Percentiles rank a stretch among this genome's conserved stretches.
phyloP scores from a whole-genome alignment of 2,797 vertebrate species.

The Galagoides demidoff region DNA sequence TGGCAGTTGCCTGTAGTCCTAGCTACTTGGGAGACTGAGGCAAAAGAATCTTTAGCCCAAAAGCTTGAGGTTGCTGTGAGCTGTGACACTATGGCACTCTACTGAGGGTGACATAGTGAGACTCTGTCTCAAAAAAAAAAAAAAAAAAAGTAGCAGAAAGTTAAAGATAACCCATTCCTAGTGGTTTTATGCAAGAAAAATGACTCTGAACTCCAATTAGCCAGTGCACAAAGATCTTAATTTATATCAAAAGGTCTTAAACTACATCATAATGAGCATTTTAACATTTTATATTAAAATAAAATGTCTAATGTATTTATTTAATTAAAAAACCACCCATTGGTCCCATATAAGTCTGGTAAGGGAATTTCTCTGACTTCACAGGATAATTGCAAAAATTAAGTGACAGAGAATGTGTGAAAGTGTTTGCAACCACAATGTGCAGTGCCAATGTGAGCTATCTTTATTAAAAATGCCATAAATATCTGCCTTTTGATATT shows the following conservation, averaged over 20 bases:
- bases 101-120: no score
- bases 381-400: neutral
- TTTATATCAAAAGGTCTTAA: neutral
- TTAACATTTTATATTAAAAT: constrained; percentile 22
- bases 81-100: no score
- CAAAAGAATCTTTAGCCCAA: no score
- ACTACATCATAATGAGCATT: neutral
- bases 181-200: constrained; percentile 33
- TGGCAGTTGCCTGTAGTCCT: no score
- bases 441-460: neutral
- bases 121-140: neutral
- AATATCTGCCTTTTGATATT: constrained; percentile 4
- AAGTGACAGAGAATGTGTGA: neutral
- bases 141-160: neutral
- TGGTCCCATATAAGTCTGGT: neutral
- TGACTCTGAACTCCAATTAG: constrained; percentile 15
- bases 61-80: no score
- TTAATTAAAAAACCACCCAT: neutral
- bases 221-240: neutral
- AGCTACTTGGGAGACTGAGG: no score
- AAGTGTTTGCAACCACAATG: neutral
- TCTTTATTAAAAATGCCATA: constrained; percentile 5
- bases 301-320: constrained; percentile 42
- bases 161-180: neutral
- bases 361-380: neutral